A percentile compares a stretch with the other conserved stretches of the same genome.
These are phyloP conservation scores for Cyphomyrus plagiostoma DNA, from an alignment of 2,113 vertebrate species.

Conservation along the genomic window DNA sequence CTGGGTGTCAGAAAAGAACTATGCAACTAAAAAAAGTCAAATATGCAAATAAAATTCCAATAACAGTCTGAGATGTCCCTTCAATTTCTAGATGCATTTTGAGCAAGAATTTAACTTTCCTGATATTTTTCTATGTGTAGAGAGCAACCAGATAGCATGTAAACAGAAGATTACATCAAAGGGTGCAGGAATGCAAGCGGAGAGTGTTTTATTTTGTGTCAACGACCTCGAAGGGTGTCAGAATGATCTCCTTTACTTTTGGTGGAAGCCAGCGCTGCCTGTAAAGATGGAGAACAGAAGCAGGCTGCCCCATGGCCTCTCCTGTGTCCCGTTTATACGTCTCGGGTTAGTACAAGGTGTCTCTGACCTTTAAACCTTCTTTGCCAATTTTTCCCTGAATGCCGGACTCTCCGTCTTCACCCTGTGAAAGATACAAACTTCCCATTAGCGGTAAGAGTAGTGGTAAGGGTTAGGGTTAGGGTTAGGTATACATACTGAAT, in stretches of 20 bases:
- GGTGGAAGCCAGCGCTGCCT: background rate
- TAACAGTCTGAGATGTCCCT: background rate
- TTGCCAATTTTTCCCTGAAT: constrained; percentile 62
- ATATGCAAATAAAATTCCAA: background rate
- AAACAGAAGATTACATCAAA: background rate
- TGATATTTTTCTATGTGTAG: background rate
- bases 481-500: background rate
- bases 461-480: background rate
- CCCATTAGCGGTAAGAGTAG: background rate
- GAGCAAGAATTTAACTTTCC: background rate
- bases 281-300: background rate
- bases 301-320: background rate
- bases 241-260: background rate
- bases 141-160: background rate
- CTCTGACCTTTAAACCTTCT: constrained; percentile 70
- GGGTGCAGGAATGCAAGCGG: background rate
- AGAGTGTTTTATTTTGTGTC: background rate
- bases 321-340: background rate
- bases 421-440: constrained; percentile 53
- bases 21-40: background rate
- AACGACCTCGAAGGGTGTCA: background rate
- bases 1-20: background rate
- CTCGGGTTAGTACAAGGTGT: constrained; percentile 18
- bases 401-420: constrained; percentile 68
- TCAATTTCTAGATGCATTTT: background rate